A percentile compares a stretch with the other conserved stretches of the same genome.
Conservation (phyloP, 1,140 invertebrate species). For the Argopecten irradians region DNA sequence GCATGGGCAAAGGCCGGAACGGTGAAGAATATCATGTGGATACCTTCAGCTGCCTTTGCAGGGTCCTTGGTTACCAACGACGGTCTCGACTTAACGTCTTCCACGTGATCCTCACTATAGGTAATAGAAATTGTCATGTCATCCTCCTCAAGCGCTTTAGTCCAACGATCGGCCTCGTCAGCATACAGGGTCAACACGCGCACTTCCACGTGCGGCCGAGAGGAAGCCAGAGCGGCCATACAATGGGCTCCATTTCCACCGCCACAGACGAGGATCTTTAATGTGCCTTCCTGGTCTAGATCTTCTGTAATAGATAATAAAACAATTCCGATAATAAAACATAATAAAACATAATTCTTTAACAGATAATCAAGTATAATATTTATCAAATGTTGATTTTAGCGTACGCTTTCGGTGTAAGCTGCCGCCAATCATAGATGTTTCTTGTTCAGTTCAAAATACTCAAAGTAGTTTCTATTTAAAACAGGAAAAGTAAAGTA, state of each 20-base stretch:
- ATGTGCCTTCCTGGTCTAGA: not conserved
- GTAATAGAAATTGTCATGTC: slow-evolving; percentile 44
- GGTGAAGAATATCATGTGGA: slow-evolving; percentile 54
- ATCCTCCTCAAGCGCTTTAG: slow-evolving; percentile 42
- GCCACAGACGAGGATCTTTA: slow-evolving; percentile 53
- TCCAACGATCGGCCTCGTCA: slow-evolving; percentile 62
- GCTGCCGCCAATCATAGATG: too few species aligned
- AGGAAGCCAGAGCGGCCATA: slow-evolving; percentile 55
- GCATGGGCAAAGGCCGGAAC: slow-evolving; percentile 57
- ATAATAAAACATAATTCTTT: too few species aligned
- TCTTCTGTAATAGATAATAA: not conserved
- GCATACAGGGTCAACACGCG: slow-evolving; percentile 54
- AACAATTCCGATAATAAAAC: too few species aligned
- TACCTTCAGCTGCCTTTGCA: slow-evolving; percentile 37
- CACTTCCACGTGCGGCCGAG: slow-evolving; percentile 45
- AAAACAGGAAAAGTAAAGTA: too few species aligned
- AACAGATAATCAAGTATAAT: too few species aligned
- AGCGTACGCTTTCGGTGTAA: too few species aligned
- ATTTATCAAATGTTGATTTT: too few species aligned
- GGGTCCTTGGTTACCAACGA: slow-evolving; percentile 50
- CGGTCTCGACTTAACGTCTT: slow-evolving; percentile 37
- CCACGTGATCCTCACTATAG: slow-evolving; percentile 26
- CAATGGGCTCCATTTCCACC: slow-evolving; percentile 63
- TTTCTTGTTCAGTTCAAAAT: too few species aligned
- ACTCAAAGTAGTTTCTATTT: too few species aligned